A percentile compares a stretch with the other conserved stretches of the same genome.
phyloP scores from a whole-genome alignment of 2,797 vertebrate species.

The Ambastaia sidthimunki region DNA sequence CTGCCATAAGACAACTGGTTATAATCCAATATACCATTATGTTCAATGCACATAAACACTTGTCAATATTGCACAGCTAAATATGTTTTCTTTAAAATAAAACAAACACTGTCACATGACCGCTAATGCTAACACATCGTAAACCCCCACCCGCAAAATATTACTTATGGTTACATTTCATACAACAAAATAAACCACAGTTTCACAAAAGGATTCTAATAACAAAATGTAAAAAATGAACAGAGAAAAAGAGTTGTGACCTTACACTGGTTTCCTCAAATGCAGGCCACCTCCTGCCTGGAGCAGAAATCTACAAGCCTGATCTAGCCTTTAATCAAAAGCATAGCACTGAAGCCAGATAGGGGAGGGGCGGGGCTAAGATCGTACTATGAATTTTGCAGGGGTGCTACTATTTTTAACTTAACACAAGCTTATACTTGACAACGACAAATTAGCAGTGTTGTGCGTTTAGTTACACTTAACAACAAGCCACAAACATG shows the following conservation, averaged over 20 bases:
- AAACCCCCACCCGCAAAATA: background rate
- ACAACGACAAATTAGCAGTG: background rate
- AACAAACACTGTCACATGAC: background rate
- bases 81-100: background rate
- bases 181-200: background rate
- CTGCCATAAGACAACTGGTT: background rate
- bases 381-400: background rate
- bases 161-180: background rate
- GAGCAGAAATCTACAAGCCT: background rate
- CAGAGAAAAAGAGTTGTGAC: background rate
- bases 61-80: background rate
- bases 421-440: background rate
- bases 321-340: constrained; percentile 12
- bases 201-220: background rate
- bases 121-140: background rate
- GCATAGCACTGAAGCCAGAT: background rate
- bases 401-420: background rate
- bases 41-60: background rate
- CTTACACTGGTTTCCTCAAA: constrained; percentile 24
- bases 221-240: background rate
- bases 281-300: constrained; percentile 5
- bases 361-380: constrained; percentile 3
- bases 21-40: background rate
- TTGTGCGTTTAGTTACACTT: background rate
- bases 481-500: background rate